These are phyloP conservation scores for Meteorus cinctellus DNA, from an alignment of 2,888 invertebrate genomes.

Conservation along the genomic window DNA sequence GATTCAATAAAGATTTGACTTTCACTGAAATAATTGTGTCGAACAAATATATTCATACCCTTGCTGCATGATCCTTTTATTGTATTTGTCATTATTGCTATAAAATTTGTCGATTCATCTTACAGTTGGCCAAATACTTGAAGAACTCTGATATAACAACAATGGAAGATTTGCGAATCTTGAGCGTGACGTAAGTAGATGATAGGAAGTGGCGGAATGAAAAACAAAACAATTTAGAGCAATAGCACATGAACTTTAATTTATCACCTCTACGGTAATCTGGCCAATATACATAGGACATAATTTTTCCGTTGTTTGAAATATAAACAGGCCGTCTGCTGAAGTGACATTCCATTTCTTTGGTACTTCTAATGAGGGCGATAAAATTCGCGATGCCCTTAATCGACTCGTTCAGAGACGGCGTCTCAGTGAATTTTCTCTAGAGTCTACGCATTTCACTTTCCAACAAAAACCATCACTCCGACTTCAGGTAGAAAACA, in stretches of 20 bases:
- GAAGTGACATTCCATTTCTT: conserved; percentile 74
- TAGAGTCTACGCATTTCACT: conserved; percentile 80
- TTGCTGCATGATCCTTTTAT: neutral
- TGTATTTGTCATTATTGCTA: neutral
- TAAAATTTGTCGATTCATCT: conserved; percentile 56
- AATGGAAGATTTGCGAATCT: conserved; percentile 78
- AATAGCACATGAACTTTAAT: neutral
- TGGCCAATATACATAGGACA: too few relatives aligned
- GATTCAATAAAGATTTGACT: neutral
- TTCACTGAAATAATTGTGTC: neutral
- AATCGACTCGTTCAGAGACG: conserved; percentile 78
- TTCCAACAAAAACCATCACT: conserved; percentile 84
- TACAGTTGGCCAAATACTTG: conserved; percentile 80
- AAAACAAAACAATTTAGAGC: conserved; percentile 46
- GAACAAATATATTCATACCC: neutral
- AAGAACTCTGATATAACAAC: conserved; percentile 80
- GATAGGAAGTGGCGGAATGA: conserved; percentile 46
- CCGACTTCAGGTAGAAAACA: conserved; percentile 77
- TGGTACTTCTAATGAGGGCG: conserved; percentile 75
- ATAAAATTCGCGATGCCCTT: conserved; percentile 75
- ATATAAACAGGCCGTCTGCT: conserved; percentile 61
- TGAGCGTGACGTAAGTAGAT: conserved; percentile 80
- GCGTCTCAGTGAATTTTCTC: conserved; percentile 77
- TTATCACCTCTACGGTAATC: too few relatives aligned
- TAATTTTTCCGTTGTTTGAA: conserved; percentile 49